phyloP scores from a whole-genome alignment of 2,797 vertebrate genomes.

The Saxicola maurus region DNA sequence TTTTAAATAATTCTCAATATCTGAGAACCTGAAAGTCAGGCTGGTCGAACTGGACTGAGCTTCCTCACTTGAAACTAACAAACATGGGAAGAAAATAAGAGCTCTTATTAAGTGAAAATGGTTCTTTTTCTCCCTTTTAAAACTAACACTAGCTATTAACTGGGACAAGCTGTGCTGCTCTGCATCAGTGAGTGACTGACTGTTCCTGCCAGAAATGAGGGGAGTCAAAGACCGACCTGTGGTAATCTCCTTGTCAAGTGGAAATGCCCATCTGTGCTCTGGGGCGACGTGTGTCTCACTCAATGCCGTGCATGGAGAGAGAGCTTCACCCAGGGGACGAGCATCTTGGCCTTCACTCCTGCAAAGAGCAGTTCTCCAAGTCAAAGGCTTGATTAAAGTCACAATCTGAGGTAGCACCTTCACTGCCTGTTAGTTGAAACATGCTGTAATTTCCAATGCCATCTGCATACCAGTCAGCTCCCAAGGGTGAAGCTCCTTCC shows the following conservation, averaged over 20 bases:
- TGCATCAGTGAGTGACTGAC: neutral
- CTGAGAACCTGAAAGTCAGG: neutral
- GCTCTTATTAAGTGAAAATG: neutral
- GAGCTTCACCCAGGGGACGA: neutral
- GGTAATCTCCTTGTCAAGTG: neutral
- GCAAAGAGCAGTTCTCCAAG: neutral
- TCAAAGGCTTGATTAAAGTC: neutral
- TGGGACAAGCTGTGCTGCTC: neutral
- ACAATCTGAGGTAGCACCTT: neutral
- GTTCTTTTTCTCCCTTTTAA: neutral
- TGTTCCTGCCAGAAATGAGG: neutral
- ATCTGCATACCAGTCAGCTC: neutral
- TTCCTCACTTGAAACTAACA: neutral
- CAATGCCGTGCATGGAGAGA: neutral
- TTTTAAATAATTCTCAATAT: neutral
- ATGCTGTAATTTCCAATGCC: neutral
- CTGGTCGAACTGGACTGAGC: neutral
- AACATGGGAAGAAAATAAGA: neutral
- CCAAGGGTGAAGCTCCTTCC: neutral
- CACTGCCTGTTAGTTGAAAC: neutral
- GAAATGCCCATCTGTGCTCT: neutral
- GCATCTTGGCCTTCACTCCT: neutral
- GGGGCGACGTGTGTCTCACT: fast-evolving
- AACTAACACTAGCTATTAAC: neutral
- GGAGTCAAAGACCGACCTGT: neutral